Base-by-base conservation (phyloP, 2,888 invertebrate genomes). In the Netelia inedita region DNA sequence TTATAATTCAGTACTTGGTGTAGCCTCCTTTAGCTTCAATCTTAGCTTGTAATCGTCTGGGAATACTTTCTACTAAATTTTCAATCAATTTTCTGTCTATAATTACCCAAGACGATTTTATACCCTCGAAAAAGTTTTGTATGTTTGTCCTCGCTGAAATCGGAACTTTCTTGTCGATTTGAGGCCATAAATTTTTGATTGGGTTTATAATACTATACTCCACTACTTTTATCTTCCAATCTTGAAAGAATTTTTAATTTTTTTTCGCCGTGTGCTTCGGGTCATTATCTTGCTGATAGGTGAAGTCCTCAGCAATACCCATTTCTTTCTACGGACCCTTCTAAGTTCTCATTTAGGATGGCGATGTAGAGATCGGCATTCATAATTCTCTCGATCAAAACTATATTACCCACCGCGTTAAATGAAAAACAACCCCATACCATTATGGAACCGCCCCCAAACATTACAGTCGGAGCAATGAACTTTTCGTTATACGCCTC, bases 331-430 rank as follows among this genome's bases (percentile, higher is more conserved):
- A 59, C 19, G 1, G 21, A 59, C 59, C 19, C 59, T 59, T 59
- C 59, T 21, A 59, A 59, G 23, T 59, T 59, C 59, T 59, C 59
- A 23, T 16, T 59, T 59, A 59, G 59, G 59, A 21, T 59, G 59
- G 59, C 10, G 21, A 59, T 59, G 59, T 59, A 21, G 19, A 59
- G 59, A 59, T 59, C 59, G 21, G 59, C 59, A 59, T 19, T 59
- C 59, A 21, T 59, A 10, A 59, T 59, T 59, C 10, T 59, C 19
- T 59, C 59, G 59, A 59, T 59, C 59, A 59, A 10, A 59, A 21
- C 59, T 21, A 59, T 3, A 59, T 59, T 59, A 19, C 21, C 59
- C 11, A 59, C 59, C 21, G 21, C 21, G 21, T 19, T 59, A 59
- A 59, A 59, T 59, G 21, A 59, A 59, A 59, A 59, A 21, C 59